These are phyloP conservation scores for Ephialtes manifestator DNA, from an alignment of 2,888 invertebrate species.

Conservation along the genomic window DNA sequence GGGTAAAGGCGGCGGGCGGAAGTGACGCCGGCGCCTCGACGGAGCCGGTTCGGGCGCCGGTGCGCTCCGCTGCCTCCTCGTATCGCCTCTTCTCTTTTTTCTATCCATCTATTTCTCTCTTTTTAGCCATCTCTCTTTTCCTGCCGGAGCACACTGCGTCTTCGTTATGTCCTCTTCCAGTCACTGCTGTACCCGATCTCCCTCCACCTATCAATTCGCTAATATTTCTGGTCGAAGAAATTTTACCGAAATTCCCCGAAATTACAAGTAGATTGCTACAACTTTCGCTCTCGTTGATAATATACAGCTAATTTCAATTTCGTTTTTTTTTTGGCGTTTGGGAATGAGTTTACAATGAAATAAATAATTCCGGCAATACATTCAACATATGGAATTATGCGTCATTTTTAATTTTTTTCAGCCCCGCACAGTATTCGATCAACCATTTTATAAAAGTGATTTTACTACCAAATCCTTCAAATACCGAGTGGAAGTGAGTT, in stretches of 20 bases:
- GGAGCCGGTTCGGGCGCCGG: conserved; percentile 85
- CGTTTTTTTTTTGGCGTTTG: too few relatives aligned
- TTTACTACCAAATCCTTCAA: too few relatives aligned
- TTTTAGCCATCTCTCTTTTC: conserved; percentile 67
- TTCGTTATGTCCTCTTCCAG: conserved; percentile 85
- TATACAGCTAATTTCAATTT: conserved; percentile 29
- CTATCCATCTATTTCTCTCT: conserved; percentile 45
- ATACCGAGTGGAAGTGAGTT: too few relatives aligned
- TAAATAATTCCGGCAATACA: too few relatives aligned
- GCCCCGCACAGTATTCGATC: too few relatives aligned
- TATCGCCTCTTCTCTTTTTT: conserved; percentile 78
- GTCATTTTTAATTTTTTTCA: too few relatives aligned
- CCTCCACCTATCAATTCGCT: conserved; percentile 70
- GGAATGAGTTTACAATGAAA: too few relatives aligned
- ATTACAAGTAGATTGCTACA: conserved; percentile 1
- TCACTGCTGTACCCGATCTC: conserved; percentile 71
- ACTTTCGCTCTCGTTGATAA: conserved; percentile 38
- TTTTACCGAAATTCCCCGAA: conserved; percentile 46
- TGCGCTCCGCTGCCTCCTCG: conserved; percentile 84
- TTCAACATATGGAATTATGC: too few relatives aligned
- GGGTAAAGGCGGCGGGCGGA: conserved; percentile 85
- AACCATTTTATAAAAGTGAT: too few relatives aligned
- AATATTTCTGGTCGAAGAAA: conserved; percentile 75
- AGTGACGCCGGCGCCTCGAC: conserved; percentile 86
- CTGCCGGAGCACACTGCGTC: conserved; percentile 80